Conservation (phyloP, 2,888 invertebrate genomes). For the Imbricaverruca yamaguchii region DNA sequence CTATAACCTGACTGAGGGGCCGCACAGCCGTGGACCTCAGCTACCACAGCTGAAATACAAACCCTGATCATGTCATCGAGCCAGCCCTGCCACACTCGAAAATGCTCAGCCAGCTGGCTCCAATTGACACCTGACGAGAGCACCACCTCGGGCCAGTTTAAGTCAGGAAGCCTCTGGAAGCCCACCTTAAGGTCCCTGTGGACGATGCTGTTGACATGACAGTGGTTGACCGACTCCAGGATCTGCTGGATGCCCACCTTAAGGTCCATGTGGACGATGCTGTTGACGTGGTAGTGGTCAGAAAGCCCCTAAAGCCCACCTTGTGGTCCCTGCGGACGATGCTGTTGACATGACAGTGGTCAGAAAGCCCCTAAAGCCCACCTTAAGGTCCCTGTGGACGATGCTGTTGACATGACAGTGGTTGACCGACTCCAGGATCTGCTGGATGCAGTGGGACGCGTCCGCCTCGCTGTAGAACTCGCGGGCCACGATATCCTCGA, state of each 20-base stretch:
- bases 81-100: too few species aligned
- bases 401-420: constrained; percentile 98
- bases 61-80: too few species aligned
- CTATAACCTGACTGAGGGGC: too few species aligned
- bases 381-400: constrained; percentile 97
- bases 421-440: constrained; percentile 98
- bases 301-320: constrained; percentile 43
- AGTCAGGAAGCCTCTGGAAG: too few species aligned
- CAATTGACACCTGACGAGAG: too few species aligned
- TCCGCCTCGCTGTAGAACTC: constrained; percentile 99
- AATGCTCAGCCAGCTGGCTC: too few species aligned
- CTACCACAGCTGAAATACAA: too few species aligned
- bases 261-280: constrained; percentile 97
- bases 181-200: constrained; percentile 92
- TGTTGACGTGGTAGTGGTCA: constrained; percentile 78
- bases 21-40: too few species aligned
- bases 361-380: constrained; percentile 36
- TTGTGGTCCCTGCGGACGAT: constrained; percentile 99
- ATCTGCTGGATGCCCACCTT: constrained; percentile 99
- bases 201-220: constrained; percentile 96
- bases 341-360: constrained; percentile 83
- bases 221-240: constrained; percentile 98
- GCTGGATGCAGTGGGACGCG: constrained; percentile 99
- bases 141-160: too few species aligned
- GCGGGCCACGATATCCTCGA: constrained; percentile 98